Evolutionary conservation across 2,113 vertebrate genomes (phyloP).

Genomic region (Pollachius pollachius): DNA sequence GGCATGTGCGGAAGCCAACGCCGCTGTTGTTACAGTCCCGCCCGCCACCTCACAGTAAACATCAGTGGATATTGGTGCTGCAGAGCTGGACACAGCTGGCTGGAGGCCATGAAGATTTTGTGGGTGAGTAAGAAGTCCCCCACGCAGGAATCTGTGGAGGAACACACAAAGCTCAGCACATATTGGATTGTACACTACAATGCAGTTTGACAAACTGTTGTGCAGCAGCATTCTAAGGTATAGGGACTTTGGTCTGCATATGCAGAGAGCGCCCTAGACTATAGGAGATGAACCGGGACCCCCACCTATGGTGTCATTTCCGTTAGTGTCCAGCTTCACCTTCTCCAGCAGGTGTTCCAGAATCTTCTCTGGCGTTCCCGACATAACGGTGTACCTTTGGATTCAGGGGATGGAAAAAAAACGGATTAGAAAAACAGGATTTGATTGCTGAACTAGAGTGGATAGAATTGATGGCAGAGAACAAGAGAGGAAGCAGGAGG

Average conservation of each 20-base stretch:
- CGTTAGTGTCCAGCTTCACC: conserved; percentile 81
- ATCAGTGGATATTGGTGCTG: conserved; percentile 88
- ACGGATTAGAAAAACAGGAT: neutral
- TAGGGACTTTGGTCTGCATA: too few relatives aligned
- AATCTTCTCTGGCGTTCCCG: conserved; percentile 93
- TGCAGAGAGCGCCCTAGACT: too few relatives aligned
- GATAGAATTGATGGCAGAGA: neutral
- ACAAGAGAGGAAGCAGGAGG: conserved; percentile 1
- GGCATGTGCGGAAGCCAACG: too few relatives aligned
- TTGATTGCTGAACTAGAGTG: neutral
- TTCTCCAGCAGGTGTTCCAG: conserved; percentile 90
- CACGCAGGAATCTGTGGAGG: conserved; percentile 79
- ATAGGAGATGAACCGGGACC: neutral
- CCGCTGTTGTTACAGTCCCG: too few relatives aligned
- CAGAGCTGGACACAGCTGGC: conserved; percentile 84
- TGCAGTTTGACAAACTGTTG: too few relatives aligned
- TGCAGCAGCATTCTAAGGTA: too few relatives aligned
- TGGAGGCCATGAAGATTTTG: conserved; percentile 88
- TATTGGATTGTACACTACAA: neutral
- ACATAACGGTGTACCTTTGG: conserved; percentile 89
- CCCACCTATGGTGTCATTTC: conserved; percentile 81
- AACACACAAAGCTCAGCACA: conserved; percentile 20
- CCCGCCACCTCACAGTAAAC: too few relatives aligned
- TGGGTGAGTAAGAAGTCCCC: conserved; percentile 91
- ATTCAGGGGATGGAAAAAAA: neutral